Evolutionary conservation across 2,113 vertebrate species (phyloP).

Genomic region (Malurus alboscapulatus): DNA sequence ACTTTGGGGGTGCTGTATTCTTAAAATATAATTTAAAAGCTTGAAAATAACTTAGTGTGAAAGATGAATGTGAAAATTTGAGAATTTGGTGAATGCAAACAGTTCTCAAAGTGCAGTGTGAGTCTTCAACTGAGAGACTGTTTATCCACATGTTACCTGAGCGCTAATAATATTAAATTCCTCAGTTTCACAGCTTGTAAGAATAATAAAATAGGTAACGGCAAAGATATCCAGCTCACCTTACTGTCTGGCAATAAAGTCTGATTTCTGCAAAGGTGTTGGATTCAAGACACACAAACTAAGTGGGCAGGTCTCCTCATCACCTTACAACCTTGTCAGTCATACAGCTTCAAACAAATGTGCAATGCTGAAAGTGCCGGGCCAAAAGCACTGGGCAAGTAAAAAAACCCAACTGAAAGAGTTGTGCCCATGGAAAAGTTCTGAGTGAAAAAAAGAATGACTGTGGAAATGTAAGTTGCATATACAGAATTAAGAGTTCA

Average conservation of each 20-base stretch:
- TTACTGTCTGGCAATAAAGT: background rate
- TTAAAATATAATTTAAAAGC: background rate
- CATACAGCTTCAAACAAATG: background rate
- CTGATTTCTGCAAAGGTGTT: background rate
- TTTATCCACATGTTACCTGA: rapidly evolving
- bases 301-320: background rate
- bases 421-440: background rate
- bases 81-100: background rate
- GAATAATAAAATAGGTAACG: background rate
- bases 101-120: background rate
- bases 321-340: background rate
- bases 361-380: too few relatives aligned
- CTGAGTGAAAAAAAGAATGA: background rate
- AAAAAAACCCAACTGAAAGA: background rate
- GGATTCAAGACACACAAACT: background rate
- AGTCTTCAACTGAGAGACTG: background rate
- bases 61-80: background rate
- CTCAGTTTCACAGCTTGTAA: background rate
- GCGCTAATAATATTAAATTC: background rate
- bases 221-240: background rate
- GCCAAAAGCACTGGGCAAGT: background rate
- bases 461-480: background rate
- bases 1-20: background rate
- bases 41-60: background rate
- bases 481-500: background rate